Percentiles rank a stretch among this genome's conserved stretches.
Conservation (phyloP, 2,113 vertebrate genomes). For the Peromyscus maniculatus region DNA sequence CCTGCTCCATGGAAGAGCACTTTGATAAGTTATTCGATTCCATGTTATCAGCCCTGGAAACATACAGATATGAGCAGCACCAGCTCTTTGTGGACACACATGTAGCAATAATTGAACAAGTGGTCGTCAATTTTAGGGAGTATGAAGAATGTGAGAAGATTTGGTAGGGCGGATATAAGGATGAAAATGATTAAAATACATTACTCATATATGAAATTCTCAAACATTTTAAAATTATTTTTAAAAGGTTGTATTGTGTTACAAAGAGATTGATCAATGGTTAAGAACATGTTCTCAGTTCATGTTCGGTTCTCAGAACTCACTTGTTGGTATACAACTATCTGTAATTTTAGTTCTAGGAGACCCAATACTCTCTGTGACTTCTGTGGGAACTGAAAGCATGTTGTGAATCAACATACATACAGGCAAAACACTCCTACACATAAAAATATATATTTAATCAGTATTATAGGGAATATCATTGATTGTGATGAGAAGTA, state of each 20-base stretch:
- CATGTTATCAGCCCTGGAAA: too few relatives aligned
- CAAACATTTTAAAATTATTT: background rate
- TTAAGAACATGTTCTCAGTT: background rate
- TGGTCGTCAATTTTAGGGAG: background rate
- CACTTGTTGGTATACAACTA: background rate
- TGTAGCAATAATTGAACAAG: background rate
- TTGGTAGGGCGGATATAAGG: background rate
- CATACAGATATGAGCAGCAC: too few relatives aligned
- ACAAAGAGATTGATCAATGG: background rate
- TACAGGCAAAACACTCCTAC: background rate
- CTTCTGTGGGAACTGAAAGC: too few relatives aligned
- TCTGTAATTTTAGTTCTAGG: background rate
- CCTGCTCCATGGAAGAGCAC: too few relatives aligned
- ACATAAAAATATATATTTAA: background rate
- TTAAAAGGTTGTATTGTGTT: background rate
- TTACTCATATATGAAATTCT: background rate
- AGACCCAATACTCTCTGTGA: background rate
- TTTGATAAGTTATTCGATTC: too few relatives aligned
- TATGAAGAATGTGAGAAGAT: background rate
- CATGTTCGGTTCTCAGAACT: background rate
- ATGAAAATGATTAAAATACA: background rate
- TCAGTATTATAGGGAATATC: background rate
- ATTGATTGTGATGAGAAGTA: background rate
- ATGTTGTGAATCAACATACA: background rate
- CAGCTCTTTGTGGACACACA: too few relatives aligned